These are phyloP conservation scores for Pimephales promelas DNA, from an alignment of 2,113 vertebrate genomes.

Conservation along the genomic window DNA sequence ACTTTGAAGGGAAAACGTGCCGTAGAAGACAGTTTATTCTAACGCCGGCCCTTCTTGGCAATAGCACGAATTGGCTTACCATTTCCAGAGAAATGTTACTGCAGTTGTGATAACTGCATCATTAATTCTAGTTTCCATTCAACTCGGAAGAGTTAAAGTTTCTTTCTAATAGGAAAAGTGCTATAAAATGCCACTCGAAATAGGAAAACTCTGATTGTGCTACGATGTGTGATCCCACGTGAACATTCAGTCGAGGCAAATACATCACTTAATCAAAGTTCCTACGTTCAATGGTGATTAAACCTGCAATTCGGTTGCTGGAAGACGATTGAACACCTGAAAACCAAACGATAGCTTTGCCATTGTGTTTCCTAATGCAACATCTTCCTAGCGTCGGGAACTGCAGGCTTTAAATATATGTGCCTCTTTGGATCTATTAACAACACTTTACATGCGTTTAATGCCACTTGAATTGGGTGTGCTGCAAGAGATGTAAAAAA, in stretches of 20 bases:
- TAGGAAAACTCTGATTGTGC: background rate
- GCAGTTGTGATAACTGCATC: background rate
- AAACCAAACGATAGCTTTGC: background rate
- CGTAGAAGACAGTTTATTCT: background rate
- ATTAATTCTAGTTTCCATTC: background rate
- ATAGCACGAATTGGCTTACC: too few species aligned
- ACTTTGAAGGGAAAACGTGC: background rate
- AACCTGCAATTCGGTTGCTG: background rate
- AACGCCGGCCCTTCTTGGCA: too few species aligned
- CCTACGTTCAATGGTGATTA: background rate
- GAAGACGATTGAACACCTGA: background rate
- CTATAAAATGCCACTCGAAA: background rate
- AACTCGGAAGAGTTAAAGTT: background rate
- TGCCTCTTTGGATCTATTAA: too few species aligned
- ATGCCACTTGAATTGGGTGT: too few species aligned
- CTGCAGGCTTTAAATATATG: too few species aligned
- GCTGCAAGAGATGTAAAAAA: too few species aligned
- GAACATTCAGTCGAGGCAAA: background rate
- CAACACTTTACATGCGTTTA: too few species aligned
- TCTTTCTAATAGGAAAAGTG: background rate
- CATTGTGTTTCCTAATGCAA: background rate
- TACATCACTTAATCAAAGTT: background rate
- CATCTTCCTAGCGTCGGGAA: background rate
- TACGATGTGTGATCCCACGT: background rate
- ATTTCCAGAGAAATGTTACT: too few species aligned